A percentile compares a stretch with the other conserved stretches of the same genome.
These are phyloP conservation scores for Mastomys coucha DNA, from an alignment of 2,113 vertebrate species.

Conservation along the genomic window DNA sequence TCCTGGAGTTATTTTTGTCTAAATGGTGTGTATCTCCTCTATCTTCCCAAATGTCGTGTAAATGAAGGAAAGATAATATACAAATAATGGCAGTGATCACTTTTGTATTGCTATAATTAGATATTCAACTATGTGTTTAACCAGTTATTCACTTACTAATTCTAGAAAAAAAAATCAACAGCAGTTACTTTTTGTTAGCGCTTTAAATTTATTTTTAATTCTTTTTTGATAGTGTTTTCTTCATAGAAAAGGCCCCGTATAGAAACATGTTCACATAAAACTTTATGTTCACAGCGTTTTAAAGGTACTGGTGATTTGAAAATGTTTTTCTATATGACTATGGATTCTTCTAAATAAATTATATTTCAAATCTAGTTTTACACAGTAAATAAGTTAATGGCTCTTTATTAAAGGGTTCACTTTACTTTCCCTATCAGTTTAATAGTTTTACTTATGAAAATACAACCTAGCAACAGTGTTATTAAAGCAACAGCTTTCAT, in stretches of 20 bases:
- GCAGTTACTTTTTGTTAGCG: conserved; percentile 30
- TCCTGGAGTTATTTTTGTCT: conserved; percentile 56
- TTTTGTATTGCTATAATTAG: conserved; percentile 8
- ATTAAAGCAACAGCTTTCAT: neutral
- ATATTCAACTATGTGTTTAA: conserved; percentile 33
- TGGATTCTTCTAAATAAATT: conserved; percentile 44
- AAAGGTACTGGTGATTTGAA: neutral
- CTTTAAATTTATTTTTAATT: neutral
- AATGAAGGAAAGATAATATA: conserved; percentile 7
- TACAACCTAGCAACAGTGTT: conserved; percentile 27
- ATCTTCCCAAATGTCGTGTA: conserved; percentile 43
- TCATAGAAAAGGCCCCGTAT: conserved; percentile 33
- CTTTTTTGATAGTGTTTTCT: neutral
- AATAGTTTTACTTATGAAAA: conserved; percentile 21
- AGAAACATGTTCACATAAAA: neutral
- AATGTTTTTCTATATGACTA: neutral
- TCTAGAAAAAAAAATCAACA: conserved; percentile 38
- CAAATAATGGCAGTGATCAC: neutral
- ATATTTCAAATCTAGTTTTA: conserved; percentile 52
- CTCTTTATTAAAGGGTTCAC: conserved; percentile 29
- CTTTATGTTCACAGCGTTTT: neutral
- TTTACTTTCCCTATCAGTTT: neutral
- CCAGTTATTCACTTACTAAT: neutral
- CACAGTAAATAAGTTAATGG: conserved; percentile 25
- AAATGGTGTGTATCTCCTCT: neutral